Evolutionary conservation across 2,113 vertebrate genomes (phyloP).

Genomic region (Cryptotis parvus): DNA sequence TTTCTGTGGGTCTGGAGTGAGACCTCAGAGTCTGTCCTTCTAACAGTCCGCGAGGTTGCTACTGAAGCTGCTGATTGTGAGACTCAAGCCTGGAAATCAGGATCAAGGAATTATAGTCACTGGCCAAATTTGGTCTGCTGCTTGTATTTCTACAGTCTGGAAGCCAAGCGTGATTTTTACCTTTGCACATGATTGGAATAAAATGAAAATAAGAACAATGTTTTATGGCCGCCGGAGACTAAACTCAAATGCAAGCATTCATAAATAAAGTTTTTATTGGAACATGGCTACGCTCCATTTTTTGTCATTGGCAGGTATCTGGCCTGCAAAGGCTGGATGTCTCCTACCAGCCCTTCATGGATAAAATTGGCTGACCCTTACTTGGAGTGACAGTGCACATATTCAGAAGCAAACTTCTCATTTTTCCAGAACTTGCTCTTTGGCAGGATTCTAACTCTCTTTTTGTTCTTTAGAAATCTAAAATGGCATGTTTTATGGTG

Average conservation of each 20-base stretch:
- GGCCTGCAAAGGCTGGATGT: not conserved
- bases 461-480: constrained; percentile 3
- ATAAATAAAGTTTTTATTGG: constrained; percentile 48
- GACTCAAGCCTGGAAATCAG: not conserved
- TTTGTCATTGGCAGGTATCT: not conserved
- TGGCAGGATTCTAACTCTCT: not conserved
- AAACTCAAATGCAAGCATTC: constrained; percentile 25
- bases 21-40: not conserved
- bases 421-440: not conserved
- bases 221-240: constrained; percentile 65
- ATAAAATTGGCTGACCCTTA: not conserved
- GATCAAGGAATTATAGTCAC: not conserved
- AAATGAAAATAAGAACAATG: constrained; percentile 32
- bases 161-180: not conserved
- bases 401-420: constrained; percentile 25
- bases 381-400: not conserved
- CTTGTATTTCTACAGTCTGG: not conserved
- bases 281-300: too few relatives aligned
- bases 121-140: not conserved
- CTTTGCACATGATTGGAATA: constrained; percentile 39
- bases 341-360: not conserved
- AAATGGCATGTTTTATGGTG: not conserved
- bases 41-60: not conserved
- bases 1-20: not conserved
- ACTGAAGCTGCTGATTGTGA: not conserved